Conservation (phyloP, 2,888 invertebrate species). For the Caenorhabditis sp. region DNA sequence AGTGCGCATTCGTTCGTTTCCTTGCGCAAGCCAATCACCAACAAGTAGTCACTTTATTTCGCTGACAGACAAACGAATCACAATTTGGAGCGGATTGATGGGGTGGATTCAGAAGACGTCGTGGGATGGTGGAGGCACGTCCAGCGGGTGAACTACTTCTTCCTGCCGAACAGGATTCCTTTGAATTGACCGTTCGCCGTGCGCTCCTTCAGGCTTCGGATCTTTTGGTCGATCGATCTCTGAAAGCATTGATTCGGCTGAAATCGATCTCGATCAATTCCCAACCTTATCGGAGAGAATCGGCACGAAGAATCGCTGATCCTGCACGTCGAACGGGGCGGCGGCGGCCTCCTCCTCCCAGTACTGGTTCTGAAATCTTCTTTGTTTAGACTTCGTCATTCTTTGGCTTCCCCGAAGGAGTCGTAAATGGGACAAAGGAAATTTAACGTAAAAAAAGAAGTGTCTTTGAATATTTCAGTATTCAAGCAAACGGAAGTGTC, state of each 20-base stretch:
- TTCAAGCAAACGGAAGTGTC: background rate
- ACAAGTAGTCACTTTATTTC: conserved; percentile 45
- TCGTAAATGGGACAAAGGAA: background rate
- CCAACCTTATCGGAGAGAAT: conserved; percentile 43
- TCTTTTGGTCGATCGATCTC: conserved; percentile 58
- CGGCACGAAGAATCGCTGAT: conserved; percentile 47
- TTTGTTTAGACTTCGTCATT: background rate
- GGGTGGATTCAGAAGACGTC: background rate
- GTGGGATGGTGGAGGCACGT: background rate
- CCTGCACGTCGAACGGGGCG: conserved; percentile 27
- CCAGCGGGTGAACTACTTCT: conserved; percentile 26
- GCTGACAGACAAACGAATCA: conserved; percentile 36
- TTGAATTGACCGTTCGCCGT: conserved; percentile 59
- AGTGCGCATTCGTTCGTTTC: too few species aligned
- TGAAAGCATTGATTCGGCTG: background rate
- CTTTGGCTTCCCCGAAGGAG: background rate
- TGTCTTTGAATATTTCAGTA: background rate
- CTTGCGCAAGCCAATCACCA: background rate
- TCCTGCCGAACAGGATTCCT: conserved; percentile 55
- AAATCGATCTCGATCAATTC: background rate
- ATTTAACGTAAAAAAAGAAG: background rate
- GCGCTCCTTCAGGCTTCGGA: conserved; percentile 50
- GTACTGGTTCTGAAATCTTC: conserved; percentile 35
- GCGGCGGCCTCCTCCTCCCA: conserved; percentile 33
- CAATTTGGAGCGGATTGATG: conserved; percentile 5